Conservation (phyloP, 1,140 invertebrate genomes). For the Heterodera carotae region DNA sequence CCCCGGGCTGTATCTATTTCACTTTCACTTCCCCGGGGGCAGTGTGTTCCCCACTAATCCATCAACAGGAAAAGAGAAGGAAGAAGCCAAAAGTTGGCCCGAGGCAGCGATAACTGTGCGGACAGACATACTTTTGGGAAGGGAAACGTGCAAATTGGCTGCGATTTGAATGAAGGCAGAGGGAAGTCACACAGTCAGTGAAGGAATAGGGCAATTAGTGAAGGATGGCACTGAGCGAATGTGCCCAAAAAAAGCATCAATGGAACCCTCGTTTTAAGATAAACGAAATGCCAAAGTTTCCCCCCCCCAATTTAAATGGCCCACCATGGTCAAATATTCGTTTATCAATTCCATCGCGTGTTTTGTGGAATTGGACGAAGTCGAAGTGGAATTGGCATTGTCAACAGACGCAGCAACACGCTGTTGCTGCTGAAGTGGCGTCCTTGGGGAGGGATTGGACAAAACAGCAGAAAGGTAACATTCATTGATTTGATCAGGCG, state of each 20-base stretch:
- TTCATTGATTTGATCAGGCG: not conserved
- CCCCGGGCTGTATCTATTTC: not conserved
- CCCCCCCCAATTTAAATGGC: constrained; percentile 6
- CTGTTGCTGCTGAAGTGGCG: too few species aligned
- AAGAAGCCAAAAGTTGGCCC: not conserved
- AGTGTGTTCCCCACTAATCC: not conserved
- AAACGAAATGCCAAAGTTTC: constrained; percentile 3
- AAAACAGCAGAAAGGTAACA: not conserved
- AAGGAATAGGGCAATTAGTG: not conserved
- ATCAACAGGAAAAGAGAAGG: not conserved
- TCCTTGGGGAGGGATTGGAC: not conserved
- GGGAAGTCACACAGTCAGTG: constrained; percentile 8
- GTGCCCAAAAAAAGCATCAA: not conserved
- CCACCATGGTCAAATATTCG: constrained; percentile 60
- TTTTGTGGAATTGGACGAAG: constrained; percentile 44
- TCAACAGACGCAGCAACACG: not conserved
- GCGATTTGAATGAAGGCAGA: not conserved
- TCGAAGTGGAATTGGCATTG: constrained; percentile 29
- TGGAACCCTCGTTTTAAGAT: too few species aligned
- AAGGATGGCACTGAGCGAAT: not conserved
- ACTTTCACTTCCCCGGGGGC: not conserved
- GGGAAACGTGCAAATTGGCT: constrained; percentile 9
- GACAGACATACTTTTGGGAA: not conserved
- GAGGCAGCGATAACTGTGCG: not conserved
- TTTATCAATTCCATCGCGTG: constrained; percentile 53